Evolutionary conservation across 2,888 invertebrate species (phyloP).

Genomic region (Drosophila trichaetosa): DNA sequence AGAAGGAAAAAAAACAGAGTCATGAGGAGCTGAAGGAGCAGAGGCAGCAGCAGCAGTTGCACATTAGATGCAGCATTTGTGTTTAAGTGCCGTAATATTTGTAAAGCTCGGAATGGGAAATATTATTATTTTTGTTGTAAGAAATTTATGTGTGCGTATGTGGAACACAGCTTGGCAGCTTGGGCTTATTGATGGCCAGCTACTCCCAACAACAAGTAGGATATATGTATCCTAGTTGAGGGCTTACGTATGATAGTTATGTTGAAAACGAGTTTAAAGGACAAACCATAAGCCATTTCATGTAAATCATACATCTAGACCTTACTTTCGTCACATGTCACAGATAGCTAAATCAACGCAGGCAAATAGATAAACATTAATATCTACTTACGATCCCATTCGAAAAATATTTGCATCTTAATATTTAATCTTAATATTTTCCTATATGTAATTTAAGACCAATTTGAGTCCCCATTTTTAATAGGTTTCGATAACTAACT

Average conservation of each 20-base stretch:
- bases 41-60: slow-evolving; percentile 38
- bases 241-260: not conserved
- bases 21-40: not conserved
- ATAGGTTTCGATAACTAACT: not conserved
- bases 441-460: not conserved
- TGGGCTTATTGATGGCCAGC: slow-evolving; percentile 35
- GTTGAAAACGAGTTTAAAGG: not conserved
- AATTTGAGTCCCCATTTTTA: not conserved
- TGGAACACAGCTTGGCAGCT: slow-evolving; percentile 22
- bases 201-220: not conserved
- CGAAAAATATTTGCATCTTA: not conserved
- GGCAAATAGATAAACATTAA: not conserved
- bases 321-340: not conserved
- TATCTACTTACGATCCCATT: not conserved
- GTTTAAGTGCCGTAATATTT: slow-evolving; percentile 73
- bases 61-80: slow-evolving; percentile 72
- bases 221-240: not conserved
- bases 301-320: not conserved
- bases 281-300: not conserved
- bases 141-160: slow-evolving; percentile 58
- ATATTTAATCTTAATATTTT: not conserved
- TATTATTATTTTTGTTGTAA: slow-evolving; percentile 38
- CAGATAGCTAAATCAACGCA: not conserved
- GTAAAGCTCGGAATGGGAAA: slow-evolving; percentile 58
- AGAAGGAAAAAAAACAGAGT: not conserved